These are phyloP conservation scores for Propsilocerus akamusi DNA, from an alignment of 1,140 invertebrate genomes.

Conservation along the genomic window DNA sequence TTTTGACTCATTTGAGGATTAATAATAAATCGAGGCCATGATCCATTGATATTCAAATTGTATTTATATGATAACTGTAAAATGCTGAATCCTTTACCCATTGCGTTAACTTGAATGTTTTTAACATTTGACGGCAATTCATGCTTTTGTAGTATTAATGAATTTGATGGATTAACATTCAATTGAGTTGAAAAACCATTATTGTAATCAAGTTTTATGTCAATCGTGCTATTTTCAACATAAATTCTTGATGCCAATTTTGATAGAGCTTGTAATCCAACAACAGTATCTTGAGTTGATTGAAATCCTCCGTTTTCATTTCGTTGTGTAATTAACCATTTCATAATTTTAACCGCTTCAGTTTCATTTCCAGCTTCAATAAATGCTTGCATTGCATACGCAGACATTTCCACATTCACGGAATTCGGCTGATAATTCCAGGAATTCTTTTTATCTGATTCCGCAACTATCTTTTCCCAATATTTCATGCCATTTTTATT, in stretches of 20 bases:
- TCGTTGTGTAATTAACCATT: conserved; percentile 59
- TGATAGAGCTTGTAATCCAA: conserved; percentile 43
- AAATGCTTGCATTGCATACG: conserved; percentile 53
- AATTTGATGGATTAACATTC: conserved; percentile 39
- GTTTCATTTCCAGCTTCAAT: conserved; percentile 34
- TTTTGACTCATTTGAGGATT: conserved; percentile 62
- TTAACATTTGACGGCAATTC: conserved; percentile 25
- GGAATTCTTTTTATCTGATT: conserved; percentile 39
- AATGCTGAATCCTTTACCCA: conserved; percentile 60
- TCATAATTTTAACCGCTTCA: conserved; percentile 52
- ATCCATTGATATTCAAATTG: conserved; percentile 61
- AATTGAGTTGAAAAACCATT: conserved; percentile 32
- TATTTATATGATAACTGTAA: no score
- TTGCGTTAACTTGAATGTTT: conserved; percentile 38
- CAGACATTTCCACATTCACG: conserved; percentile 59
- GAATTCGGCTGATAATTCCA: conserved; percentile 40
- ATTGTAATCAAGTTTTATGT: conserved; percentile 27
- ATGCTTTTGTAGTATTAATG: conserved; percentile 51
- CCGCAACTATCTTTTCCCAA: conserved; percentile 26
- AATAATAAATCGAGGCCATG: no score
- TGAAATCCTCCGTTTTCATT: conserved; percentile 63
- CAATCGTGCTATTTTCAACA: conserved; percentile 23
- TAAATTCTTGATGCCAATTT: conserved; percentile 36
- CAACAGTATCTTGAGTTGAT: conserved; percentile 42
- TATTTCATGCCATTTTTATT: conserved; percentile 8